These are phyloP conservation scores for Agrypnia vestita DNA, from an alignment of 1,140 invertebrate species.

Conservation along the genomic window DNA sequence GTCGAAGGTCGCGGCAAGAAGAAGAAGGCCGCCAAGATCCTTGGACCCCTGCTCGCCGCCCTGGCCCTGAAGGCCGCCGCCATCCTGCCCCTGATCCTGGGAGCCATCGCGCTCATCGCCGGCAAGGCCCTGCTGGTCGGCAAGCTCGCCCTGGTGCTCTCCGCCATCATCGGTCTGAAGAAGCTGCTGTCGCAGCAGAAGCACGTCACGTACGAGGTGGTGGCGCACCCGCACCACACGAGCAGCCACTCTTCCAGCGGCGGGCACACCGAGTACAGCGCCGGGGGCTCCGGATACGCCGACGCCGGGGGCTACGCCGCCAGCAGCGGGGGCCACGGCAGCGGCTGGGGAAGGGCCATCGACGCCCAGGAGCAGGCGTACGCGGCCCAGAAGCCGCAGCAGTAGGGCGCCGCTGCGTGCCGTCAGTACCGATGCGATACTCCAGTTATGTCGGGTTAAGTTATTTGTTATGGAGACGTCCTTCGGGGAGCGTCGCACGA, in stretches of 20 bases:
- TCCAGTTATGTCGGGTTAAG: constrained; percentile 39
- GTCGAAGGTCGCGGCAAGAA: constrained; percentile 84
- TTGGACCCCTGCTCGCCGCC: constrained; percentile 83
- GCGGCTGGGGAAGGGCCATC: constrained; percentile 82
- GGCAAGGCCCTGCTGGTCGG: constrained; percentile 88
- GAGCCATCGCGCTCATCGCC: constrained; percentile 86
- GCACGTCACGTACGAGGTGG: constrained; percentile 89
- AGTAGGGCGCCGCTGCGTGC: constrained; percentile 53
- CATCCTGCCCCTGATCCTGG: constrained; percentile 82
- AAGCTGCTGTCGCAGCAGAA: constrained; percentile 84
- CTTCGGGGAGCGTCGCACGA: neutral
- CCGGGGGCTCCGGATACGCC: constrained; percentile 73
- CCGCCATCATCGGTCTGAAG: constrained; percentile 87
- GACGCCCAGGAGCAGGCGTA: constrained; percentile 85
- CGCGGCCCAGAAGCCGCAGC: constrained; percentile 78
- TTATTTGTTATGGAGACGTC: constrained; percentile 40
- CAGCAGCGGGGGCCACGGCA: constrained; percentile 73
- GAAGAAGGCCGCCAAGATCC: constrained; percentile 85
- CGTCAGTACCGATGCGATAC: constrained; percentile 59
- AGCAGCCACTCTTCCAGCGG: constrained; percentile 73
- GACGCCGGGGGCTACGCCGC: constrained; percentile 73
- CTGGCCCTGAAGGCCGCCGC: constrained; percentile 85
- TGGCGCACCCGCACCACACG: constrained; percentile 85
- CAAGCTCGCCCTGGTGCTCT: constrained; percentile 87
- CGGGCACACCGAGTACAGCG: constrained; percentile 79